Conservation (phyloP, 2,113 vertebrate genomes). For the Montifringilla adamsi region DNA sequence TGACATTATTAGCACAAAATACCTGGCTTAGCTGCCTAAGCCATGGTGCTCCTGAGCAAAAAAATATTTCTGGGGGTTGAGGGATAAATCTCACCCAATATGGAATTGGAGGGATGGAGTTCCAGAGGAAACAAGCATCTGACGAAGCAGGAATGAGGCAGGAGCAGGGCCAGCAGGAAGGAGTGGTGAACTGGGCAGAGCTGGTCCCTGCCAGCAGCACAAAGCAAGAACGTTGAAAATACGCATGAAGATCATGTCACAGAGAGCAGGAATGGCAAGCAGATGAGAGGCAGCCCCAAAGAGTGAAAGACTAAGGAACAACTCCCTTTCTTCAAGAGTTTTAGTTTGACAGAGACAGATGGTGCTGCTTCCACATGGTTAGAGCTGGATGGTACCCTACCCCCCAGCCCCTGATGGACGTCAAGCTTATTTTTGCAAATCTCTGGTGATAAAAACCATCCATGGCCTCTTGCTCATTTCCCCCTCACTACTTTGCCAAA, state of each 20-base stretch:
- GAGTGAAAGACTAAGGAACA: background rate
- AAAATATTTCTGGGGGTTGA: background rate
- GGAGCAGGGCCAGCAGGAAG: background rate
- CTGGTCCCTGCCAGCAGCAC: background rate
- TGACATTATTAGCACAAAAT: background rate
- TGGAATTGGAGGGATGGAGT: background rate
- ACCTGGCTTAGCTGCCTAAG: background rate
- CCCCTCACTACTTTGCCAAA: constrained; percentile 3
- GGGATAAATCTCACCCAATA: background rate
- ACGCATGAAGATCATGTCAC: background rate
- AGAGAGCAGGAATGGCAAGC: background rate
- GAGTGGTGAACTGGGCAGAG: background rate
- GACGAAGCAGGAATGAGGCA: background rate
- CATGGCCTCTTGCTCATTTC: constrained; percentile 32
- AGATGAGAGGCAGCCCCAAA: background rate
- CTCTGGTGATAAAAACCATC: constrained; percentile 15
- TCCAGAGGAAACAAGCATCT: background rate
- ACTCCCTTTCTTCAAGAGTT: background rate
- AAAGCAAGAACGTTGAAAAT: background rate
- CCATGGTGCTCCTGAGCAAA: background rate
- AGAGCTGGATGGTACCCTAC: background rate
- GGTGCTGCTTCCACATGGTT: background rate
- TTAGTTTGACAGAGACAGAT: background rate
- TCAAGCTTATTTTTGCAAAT: constrained; percentile 1
- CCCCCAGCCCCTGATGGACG: background rate